Percentiles rank a stretch among this genome's conserved stretches.
Evolutionary conservation across 30 jellyfish, hydroid and myxozoan species (phyloP).

Genomic region (Hydractinia echinata): DNA sequence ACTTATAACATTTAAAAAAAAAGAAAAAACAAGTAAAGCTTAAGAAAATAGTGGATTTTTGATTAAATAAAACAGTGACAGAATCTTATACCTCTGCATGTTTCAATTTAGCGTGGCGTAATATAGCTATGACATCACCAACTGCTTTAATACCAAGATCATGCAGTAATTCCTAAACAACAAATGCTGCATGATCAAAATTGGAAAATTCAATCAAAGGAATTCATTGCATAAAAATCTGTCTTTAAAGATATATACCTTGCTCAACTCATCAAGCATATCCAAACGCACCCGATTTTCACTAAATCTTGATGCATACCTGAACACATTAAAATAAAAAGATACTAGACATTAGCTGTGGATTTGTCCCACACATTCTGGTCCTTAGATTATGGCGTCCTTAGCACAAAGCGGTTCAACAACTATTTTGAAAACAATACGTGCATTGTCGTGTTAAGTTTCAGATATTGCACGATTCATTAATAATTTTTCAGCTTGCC

Average conservation of each 20-base stretch:
- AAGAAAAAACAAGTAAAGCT: too few species aligned
- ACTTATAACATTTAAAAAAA: neutral
- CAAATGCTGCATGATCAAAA: too few species aligned
- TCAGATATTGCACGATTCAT: too few species aligned
- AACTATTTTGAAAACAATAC: too few species aligned
- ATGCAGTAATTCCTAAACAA: constrained; percentile 58
- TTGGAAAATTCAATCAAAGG: neutral
- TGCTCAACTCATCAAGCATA: constrained; percentile 73
- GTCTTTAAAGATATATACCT: constrained; percentile 37
- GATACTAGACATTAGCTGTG: neutral
- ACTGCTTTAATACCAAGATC: constrained; percentile 85
- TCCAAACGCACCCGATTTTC: constrained; percentile 91
- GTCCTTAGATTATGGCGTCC: neutral
- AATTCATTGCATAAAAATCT: neutral
- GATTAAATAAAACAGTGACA: neutral
- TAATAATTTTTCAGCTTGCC: too few species aligned
- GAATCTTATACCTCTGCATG: constrained; percentile 53
- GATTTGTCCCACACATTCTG: neutral
- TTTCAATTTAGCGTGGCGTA: constrained; percentile 70
- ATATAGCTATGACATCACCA: constrained; percentile 89
- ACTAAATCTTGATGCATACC: constrained; percentile 73
- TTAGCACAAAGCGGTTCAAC: neutral
- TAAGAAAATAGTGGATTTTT: neutral
- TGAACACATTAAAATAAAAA: constrained; percentile 1
- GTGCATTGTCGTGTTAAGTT: too few species aligned